These are phyloP conservation scores for Vanessa atalanta DNA, from an alignment of 1,140 invertebrate species.

Conservation along the genomic window DNA sequence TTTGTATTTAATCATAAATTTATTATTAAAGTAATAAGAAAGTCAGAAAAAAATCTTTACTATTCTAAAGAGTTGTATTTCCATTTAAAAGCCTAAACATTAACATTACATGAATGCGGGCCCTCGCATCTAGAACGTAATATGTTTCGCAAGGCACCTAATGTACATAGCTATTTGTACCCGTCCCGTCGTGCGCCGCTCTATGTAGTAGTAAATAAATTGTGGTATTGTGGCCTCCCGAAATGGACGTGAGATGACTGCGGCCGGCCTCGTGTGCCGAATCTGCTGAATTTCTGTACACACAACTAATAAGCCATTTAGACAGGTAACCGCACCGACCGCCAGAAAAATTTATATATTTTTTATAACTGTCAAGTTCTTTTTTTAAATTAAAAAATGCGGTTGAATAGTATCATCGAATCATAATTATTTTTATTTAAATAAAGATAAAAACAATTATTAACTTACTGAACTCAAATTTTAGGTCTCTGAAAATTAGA, in stretches of 20 bases:
- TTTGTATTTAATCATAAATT: too few relatives aligned
- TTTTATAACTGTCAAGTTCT: neutral
- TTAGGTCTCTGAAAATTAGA: too few relatives aligned
- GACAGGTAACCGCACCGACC: slow-evolving; percentile 16
- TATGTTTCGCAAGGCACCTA: slow-evolving; percentile 27
- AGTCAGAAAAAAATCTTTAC: neutral
- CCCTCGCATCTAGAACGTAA: neutral
- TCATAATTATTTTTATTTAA: too few relatives aligned
- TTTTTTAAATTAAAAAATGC: neutral
- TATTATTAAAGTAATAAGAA: too few relatives aligned
- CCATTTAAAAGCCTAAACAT: neutral
- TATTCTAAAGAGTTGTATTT: neutral
- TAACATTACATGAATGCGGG: neutral
- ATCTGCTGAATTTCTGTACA: slow-evolving; percentile 31
- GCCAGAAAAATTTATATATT: neutral
- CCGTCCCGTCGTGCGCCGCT: slow-evolving; percentile 18
- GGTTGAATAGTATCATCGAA: too few relatives aligned
- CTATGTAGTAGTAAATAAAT: slow-evolving; percentile 33
- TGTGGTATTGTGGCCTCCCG: slow-evolving; percentile 32
- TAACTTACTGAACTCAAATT: too few relatives aligned
- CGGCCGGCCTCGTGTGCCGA: slow-evolving; percentile 18
- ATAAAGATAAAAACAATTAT: too few relatives aligned
- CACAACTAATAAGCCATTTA: slow-evolving; percentile 27
- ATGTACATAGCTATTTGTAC: slow-evolving; percentile 33
- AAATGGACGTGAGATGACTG: slow-evolving; percentile 37